phyloP scores from a whole-genome alignment of 2,113 vertebrate genomes.

The Sitta europaea region DNA sequence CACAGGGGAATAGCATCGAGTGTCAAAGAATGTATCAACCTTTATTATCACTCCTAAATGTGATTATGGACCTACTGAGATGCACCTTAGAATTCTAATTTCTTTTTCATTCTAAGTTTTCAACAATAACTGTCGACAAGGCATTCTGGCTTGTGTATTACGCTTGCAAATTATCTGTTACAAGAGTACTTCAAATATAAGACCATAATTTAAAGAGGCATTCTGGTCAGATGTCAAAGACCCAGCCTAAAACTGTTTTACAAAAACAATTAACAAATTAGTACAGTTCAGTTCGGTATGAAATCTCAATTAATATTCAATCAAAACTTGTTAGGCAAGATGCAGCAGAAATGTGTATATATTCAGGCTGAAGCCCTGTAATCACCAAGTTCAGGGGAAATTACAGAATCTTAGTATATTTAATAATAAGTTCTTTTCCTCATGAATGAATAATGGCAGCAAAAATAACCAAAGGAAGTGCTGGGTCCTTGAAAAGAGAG shows the following conservation, averaged over 20 bases:
- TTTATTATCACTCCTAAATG: neutral
- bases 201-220: neutral
- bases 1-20: neutral
- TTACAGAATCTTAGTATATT: neutral
- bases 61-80: neutral
- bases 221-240: neutral
- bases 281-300: neutral
- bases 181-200: neutral
- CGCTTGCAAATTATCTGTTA: neutral
- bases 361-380: neutral
- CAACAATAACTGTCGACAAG: neutral
- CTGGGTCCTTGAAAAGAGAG: neutral
- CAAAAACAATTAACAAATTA: neutral
- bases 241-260: neutral
- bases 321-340: neutral
- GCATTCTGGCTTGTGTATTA: neutral
- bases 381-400: neutral
- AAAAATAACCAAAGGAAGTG: neutral
- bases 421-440: neutral
- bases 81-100: neutral
- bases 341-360: neutral
- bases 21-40: neutral
- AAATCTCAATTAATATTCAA: neutral
- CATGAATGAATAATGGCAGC: neutral
- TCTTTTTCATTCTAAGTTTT: neutral